Percentiles rank a stretch among this genome's conserved stretches.
Conservation (phyloP, 2,888 invertebrate genomes). For the Brachypalpus laphriformis region DNA sequence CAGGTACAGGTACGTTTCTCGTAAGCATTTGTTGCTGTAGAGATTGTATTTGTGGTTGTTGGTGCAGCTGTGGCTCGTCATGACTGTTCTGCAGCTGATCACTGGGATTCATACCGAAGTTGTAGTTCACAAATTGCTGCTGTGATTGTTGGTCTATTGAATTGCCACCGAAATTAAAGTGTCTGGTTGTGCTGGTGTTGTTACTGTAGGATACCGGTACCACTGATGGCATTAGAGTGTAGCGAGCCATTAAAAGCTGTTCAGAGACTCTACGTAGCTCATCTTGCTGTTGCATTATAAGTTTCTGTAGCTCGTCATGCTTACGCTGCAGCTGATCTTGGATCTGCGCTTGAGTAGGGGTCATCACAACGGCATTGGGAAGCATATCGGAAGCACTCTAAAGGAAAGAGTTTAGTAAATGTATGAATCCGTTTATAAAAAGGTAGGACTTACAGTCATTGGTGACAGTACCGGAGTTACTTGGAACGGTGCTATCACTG, state of each 20-base stretch:
- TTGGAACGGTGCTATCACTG: slow-evolving; percentile 84
- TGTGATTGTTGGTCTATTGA: slow-evolving; percentile 66
- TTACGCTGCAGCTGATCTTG: slow-evolving; percentile 91
- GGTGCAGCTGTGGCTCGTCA: slow-evolving; percentile 73
- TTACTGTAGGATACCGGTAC: slow-evolving; percentile 78
- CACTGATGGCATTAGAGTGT: slow-evolving; percentile 86
- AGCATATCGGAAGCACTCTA: slow-evolving; percentile 78
- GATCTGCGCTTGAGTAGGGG: slow-evolving; percentile 85
- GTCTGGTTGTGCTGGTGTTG: slow-evolving; percentile 70
- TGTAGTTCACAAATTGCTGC: slow-evolving; percentile 79
- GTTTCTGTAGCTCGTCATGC: slow-evolving; percentile 92
- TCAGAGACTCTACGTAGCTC: slow-evolving; percentile 93
- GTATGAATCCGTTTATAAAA: background rate
- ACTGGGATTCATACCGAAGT: slow-evolving; percentile 78
- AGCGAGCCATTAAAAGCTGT: slow-evolving; percentile 91
- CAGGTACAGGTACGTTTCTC: slow-evolving; percentile 76
- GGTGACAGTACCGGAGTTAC: slow-evolving; percentile 82
- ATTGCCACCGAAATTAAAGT: slow-evolving; percentile 75
- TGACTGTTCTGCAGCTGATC: slow-evolving; percentile 79
- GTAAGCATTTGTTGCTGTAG: slow-evolving; percentile 76
- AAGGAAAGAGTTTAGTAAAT: background rate
- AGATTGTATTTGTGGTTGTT: slow-evolving; percentile 56
- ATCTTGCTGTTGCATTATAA: slow-evolving; percentile 93
- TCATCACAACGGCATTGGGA: slow-evolving; percentile 83
- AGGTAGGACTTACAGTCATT: slow-evolving; percentile 76